A percentile compares a stretch with the other conserved stretches of the same genome.
phyloP scores from a whole-genome alignment of 64 coral and sea anemone species.

The Catalaphyllia jardinei region DNA sequence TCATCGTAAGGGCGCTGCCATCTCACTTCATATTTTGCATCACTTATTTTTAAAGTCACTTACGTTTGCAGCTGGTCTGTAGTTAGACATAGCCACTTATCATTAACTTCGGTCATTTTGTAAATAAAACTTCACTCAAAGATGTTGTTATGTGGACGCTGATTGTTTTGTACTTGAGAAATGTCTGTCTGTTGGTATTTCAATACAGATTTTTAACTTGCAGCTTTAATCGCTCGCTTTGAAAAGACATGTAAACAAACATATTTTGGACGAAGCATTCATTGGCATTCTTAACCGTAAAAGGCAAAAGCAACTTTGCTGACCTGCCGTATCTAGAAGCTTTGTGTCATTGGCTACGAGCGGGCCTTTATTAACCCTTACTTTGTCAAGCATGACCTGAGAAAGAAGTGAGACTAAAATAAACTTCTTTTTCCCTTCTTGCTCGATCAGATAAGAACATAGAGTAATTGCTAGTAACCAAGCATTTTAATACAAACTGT shows the following conservation, averaged over 20 bases:
- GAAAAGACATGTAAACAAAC: not conserved
- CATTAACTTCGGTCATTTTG: not conserved
- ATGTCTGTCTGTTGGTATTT: not conserved
- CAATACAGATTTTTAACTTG: not conserved
- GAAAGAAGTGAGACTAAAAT: no score
- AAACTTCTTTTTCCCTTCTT: no score
- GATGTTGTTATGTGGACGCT: not conserved
- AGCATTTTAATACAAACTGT: no score
- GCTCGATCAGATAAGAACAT: no score
- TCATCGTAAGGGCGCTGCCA: not conserved
- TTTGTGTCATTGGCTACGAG: not conserved
- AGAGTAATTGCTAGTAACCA: no score
- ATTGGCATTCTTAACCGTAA: slow-evolving; percentile 10
- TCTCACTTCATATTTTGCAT: not conserved
- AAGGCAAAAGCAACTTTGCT: not conserved
- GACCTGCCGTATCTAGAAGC: not conserved
- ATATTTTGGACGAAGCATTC: not conserved
- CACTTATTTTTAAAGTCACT: not conserved
- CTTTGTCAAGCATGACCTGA: not conserved
- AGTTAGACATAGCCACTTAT: not conserved
- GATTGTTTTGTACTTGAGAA: not conserved
- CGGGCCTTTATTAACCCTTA: not conserved
- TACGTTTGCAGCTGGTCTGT: slow-evolving; percentile 8
- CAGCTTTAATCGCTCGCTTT: not conserved
- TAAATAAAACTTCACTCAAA: not conserved